These are phyloP conservation scores for Drosophila nannoptera DNA, from an alignment of 1,140 invertebrate species.

Conservation along the genomic window DNA sequence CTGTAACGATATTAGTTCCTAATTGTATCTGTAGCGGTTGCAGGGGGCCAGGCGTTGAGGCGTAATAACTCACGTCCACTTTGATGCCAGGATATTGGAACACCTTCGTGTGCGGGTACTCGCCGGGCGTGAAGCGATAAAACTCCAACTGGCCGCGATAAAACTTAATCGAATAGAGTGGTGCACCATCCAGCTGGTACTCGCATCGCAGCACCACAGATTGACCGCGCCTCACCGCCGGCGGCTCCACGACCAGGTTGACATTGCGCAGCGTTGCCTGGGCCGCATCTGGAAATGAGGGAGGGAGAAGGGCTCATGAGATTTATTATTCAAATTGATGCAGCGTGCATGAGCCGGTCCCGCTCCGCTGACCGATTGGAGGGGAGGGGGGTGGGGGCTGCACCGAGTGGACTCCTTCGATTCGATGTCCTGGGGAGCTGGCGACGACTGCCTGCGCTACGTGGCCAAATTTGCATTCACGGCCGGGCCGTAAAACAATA, in stretches of 20 bases:
- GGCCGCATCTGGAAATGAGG: conserved; percentile 59
- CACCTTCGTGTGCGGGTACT: conserved; percentile 84
- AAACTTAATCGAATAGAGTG: conserved; percentile 89
- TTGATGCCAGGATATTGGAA: conserved; percentile 86
- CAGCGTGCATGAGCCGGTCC: conserved; percentile 37
- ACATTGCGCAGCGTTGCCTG: conserved; percentile 79
- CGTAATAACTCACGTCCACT: conserved; percentile 86
- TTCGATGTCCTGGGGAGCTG: conserved; percentile 27
- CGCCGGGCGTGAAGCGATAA: conserved; percentile 86
- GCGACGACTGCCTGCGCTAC: conserved; percentile 31
- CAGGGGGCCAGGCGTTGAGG: not conserved
- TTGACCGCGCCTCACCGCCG: conserved; percentile 83
- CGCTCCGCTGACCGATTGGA: not conserved
- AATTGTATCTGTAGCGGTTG: conserved; percentile 21
- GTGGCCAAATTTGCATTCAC: conserved; percentile 58
- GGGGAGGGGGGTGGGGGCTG: too few species aligned
- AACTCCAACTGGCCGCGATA: conserved; percentile 88
- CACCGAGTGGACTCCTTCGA: not conserved
- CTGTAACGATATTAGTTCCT: conserved; percentile 80
- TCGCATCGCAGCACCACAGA: conserved; percentile 85
- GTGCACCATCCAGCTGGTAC: conserved; percentile 86
- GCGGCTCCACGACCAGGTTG: conserved; percentile 80
- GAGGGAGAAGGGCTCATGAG: conserved; percentile 26
- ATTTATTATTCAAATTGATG: conserved; percentile 69
- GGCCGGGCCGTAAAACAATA: conserved; percentile 60